phyloP scores from a whole-genome alignment of 2,113 vertebrate genomes.

The Megaceryle maxima region DNA sequence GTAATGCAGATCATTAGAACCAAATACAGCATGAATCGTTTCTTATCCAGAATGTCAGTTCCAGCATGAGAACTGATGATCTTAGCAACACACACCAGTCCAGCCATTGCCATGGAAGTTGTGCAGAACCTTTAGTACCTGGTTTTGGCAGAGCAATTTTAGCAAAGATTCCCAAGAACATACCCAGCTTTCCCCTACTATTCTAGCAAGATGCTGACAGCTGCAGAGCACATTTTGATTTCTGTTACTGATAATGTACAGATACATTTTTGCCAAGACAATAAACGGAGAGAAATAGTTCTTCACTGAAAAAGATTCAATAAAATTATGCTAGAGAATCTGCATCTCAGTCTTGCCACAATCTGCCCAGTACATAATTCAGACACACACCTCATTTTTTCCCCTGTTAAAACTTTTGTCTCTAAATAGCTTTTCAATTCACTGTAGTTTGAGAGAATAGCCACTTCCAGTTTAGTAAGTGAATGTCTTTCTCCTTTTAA shows the following conservation, averaged over 20 bases:
- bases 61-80: background rate
- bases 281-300: background rate
- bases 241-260: background rate
- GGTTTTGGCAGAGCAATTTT: background rate
- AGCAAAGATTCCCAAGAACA: background rate
- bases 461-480: background rate
- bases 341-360: background rate
- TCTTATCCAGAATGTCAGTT: background rate
- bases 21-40: rapidly evolving
- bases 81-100: background rate
- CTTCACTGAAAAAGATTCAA: background rate
- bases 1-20: background rate
- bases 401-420: background rate
- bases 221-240: background rate
- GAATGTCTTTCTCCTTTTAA: background rate
- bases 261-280: background rate
- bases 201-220: background rate
- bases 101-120: background rate
- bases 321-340: background rate
- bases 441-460: background rate
- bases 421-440: background rate
- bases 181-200: background rate
- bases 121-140: background rate
- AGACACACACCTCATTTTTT: background rate
- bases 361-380: background rate